phyloP scores from a whole-genome alignment of 1,140 invertebrate genomes.

The Bombus waltoni region DNA sequence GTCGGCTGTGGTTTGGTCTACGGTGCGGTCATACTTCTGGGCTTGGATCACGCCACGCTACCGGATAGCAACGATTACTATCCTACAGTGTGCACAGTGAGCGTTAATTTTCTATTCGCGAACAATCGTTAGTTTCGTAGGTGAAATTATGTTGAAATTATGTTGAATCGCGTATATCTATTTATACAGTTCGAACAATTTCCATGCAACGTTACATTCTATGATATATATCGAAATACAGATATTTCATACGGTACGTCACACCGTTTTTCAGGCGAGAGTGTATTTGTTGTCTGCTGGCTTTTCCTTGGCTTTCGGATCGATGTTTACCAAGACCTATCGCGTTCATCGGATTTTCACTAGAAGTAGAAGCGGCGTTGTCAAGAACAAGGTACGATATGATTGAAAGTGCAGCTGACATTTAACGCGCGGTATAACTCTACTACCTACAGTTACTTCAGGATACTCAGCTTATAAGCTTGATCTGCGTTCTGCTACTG shows the following conservation, averaged over 20 bases:
- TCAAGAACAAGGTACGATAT: slow-evolving; percentile 85
- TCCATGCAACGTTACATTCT: background rate
- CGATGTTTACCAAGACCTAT: slow-evolving; percentile 96
- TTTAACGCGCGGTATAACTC: background rate
- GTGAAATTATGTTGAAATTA: background rate
- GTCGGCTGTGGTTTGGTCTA: slow-evolving; percentile 97
- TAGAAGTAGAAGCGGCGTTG: slow-evolving; percentile 85
- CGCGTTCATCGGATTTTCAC: slow-evolving; percentile 94
- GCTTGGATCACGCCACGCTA: slow-evolving; percentile 91
- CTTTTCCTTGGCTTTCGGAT: slow-evolving; percentile 93
- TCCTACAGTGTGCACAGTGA: slow-evolving; percentile 93
- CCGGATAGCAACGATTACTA: slow-evolving; percentile 87
- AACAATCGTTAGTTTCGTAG: background rate
- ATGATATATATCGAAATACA: no score
- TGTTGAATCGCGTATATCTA: background rate
- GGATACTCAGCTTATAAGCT: slow-evolving; percentile 91
- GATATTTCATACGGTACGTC: no score
- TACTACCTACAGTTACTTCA: slow-evolving; percentile 86
- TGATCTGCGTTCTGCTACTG: slow-evolving; percentile 90
- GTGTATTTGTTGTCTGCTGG: slow-evolving; percentile 94
- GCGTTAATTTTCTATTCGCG: slow-evolving; percentile 68
- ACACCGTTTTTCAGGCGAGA: slow-evolving; percentile 85
- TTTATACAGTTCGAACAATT: background rate
- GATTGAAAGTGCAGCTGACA: slow-evolving; percentile 14
- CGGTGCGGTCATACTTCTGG: slow-evolving; percentile 94